A percentile compares a stretch with the other conserved stretches of the same genome.
phyloP scores from a whole-genome alignment of 2,888 invertebrate species.

The Hoplodrina ambigua region DNA sequence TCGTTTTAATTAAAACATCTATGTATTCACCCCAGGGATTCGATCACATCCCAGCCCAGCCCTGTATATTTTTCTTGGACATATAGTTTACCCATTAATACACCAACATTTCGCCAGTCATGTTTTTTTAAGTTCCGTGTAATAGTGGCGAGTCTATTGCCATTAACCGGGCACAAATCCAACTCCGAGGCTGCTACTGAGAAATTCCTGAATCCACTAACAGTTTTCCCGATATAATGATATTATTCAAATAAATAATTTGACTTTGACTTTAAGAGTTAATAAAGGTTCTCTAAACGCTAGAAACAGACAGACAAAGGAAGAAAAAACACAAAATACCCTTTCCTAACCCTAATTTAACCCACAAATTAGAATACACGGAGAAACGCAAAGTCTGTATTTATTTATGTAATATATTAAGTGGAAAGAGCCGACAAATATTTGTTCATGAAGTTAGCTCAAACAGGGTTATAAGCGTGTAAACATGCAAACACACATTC shows the following conservation, averaged over 20 bases:
- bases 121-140: no score
- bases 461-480: slow-evolving; percentile 62
- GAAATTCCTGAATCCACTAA: no score
- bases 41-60: neutral
- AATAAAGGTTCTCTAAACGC: neutral
- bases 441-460: slow-evolving; percentile 70
- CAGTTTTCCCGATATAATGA: no score
- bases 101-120: no score
- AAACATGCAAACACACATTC: slow-evolving; percentile 70
- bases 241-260: no score
- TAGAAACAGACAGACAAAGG: neutral
- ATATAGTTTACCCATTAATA: no score
- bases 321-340: slow-evolving; percentile 3
- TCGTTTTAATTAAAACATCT: neutral
- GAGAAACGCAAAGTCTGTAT: slow-evolving; percentile 50
- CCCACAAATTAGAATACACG: slow-evolving; percentile 49
- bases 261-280: no score
- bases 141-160: no score
- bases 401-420: slow-evolving; percentile 56
- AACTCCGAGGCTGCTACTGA: no score
- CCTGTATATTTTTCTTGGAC: no score
- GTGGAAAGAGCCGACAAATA: slow-evolving; percentile 60
- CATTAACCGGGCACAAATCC: no score
- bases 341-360: slow-evolving; percentile 15
- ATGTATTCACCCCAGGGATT: neutral